Evolutionary conservation across 2,797 vertebrate genomes (phyloP).

Genomic region (Catamblyrhynchus diadema): DNA sequence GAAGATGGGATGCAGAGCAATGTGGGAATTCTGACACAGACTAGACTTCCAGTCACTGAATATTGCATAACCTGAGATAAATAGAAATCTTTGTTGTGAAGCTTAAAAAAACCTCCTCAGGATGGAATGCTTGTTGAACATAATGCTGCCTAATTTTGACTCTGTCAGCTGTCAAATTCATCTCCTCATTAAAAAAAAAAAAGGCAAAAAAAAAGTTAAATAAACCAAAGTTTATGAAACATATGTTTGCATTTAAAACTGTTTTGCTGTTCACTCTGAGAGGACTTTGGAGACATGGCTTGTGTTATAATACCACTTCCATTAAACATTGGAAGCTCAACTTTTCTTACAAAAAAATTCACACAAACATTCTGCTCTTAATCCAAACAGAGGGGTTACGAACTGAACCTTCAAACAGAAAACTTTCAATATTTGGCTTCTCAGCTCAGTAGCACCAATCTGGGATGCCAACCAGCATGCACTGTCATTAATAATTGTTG

Average conservation of each 20-base stretch:
- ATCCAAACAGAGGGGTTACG: constrained; percentile 47
- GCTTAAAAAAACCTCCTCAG: background rate
- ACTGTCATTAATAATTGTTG: constrained; percentile 67
- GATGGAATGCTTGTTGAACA: background rate
- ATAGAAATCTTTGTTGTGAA: background rate
- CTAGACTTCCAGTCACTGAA: background rate
- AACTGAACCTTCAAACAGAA: constrained; percentile 71
- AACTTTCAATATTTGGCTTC: constrained; percentile 65
- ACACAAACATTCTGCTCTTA: constrained; percentile 44
- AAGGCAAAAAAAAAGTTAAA: background rate
- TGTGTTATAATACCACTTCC: constrained; percentile 15
- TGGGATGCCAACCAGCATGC: constrained; percentile 43
- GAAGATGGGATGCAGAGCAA: background rate
- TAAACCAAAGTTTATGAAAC: constrained; percentile 36
- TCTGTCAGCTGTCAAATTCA: background rate
- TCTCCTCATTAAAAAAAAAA: background rate
- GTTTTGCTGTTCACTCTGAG: constrained; percentile 47
- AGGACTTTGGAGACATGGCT: constrained; percentile 37
- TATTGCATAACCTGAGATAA: background rate
- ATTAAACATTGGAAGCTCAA: constrained; percentile 36
- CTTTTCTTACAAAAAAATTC: constrained; percentile 44
- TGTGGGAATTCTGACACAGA: background rate
- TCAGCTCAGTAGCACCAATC: constrained; percentile 68
- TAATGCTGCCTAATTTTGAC: background rate
- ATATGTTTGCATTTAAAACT: constrained; percentile 43